Conservation (phyloP, 2,797 vertebrate genomes). For the Manis javanica region DNA sequence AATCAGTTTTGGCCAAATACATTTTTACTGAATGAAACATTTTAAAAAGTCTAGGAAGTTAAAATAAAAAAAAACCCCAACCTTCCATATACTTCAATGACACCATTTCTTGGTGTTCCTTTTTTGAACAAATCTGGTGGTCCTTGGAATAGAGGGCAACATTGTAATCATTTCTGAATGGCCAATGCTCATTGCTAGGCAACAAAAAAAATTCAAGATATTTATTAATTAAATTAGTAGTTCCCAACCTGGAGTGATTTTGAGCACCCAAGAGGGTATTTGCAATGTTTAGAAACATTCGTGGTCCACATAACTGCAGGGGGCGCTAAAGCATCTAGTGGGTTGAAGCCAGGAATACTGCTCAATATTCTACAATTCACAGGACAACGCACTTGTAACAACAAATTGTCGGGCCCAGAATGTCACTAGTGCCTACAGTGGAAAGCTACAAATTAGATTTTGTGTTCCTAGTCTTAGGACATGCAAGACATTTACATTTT, state of each 20-base stretch:
- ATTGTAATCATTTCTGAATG: neutral
- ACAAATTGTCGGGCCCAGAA: neutral
- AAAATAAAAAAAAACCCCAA: neutral
- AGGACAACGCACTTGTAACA: neutral
- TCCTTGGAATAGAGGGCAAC: neutral
- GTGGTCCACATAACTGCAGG: neutral
- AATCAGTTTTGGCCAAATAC: neutral
- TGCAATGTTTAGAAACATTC: neutral
- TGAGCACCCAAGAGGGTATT: neutral
- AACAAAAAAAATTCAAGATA: neutral
- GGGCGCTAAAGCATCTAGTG: neutral
- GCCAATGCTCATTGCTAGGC: neutral
- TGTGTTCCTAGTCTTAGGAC: neutral
- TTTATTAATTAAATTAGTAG: neutral
- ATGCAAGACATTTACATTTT: neutral
- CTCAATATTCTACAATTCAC: neutral
- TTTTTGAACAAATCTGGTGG: neutral
- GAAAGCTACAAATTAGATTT: neutral
- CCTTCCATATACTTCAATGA: neutral
- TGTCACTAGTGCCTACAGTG: neutral
- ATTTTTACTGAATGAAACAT: neutral
- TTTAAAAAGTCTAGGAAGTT: neutral
- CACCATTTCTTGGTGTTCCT: neutral
- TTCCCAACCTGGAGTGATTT: neutral
- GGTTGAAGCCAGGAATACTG: neutral